Conservation (phyloP, 2,888 invertebrate species). For the Hoplodrina ambigua region DNA sequence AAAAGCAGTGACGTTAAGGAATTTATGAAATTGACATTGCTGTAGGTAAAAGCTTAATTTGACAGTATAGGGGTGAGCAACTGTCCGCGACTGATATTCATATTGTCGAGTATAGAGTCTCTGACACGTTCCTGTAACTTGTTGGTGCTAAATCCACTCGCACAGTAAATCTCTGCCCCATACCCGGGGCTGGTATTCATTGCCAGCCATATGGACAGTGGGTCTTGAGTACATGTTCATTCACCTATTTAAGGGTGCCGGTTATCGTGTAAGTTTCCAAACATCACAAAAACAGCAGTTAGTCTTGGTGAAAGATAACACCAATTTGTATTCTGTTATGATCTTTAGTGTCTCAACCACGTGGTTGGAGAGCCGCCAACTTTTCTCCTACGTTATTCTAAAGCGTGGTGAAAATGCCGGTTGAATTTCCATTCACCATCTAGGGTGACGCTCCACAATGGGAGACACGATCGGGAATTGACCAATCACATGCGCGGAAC, state of each 20-base stretch:
- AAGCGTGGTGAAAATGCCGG: background rate
- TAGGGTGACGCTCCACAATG: background rate
- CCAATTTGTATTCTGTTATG: conserved; percentile 25
- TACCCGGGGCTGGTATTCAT: conserved; percentile 80
- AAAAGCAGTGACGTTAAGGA: too few species aligned
- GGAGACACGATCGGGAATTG: too few species aligned
- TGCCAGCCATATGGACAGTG: conserved; percentile 81
- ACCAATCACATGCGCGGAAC: too few species aligned
- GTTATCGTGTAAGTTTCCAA: background rate
- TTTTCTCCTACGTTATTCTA: background rate
- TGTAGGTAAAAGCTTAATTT: background rate
- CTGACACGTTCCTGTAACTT: conserved; percentile 77
- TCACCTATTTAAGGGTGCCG: background rate
- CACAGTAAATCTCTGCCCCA: conserved; percentile 78
- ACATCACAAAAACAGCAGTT: background rate
- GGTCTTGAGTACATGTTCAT: conserved; percentile 78
- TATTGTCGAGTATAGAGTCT: conserved; percentile 88
- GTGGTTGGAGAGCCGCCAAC: conserved; percentile 48
- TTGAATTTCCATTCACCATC: background rate
- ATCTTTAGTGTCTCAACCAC: conserved; percentile 25
- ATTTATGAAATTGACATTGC: too few species aligned
- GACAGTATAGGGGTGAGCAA: background rate
- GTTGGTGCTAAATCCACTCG: conserved; percentile 89
- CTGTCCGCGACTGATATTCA: background rate
- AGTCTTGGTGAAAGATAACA: conserved; percentile 6